Evolutionary conservation across 2,797 vertebrate species (phyloP).

Genomic region (Sternotherus odoratus): DNA sequence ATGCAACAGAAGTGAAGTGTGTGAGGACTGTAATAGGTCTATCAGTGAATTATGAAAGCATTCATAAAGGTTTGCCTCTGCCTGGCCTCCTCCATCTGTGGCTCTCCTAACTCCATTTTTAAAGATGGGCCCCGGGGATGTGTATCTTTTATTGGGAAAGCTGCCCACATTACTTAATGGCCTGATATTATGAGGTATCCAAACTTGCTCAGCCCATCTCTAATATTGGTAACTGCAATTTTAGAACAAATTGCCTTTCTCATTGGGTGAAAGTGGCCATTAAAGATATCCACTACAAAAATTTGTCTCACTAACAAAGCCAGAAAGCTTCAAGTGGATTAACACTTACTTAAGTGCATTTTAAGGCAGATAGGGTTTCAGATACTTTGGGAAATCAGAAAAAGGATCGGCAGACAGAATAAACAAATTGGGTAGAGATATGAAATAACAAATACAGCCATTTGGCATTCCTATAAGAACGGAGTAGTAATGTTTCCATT

Average conservation of each 20-base stretch:
- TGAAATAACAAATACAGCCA: not conserved
- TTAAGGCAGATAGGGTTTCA: not conserved
- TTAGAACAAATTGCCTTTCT: conserved; percentile 9
- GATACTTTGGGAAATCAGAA: conserved; percentile 9
- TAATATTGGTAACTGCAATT: not conserved
- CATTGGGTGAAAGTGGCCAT: not conserved
- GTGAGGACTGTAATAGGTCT: not conserved
- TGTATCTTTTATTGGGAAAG: not conserved
- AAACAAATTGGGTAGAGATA: conserved; percentile 15
- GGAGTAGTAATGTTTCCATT: not conserved
- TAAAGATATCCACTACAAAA: not conserved
- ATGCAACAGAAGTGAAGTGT: not conserved
- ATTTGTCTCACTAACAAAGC: not conserved
- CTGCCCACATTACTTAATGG: not conserved
- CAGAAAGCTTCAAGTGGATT: not conserved
- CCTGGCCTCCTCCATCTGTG: not conserved
- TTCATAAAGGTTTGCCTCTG: not conserved
- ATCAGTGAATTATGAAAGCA: not conserved
- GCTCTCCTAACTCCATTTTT: not conserved
- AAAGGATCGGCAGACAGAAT: not conserved
- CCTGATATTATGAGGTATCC: not conserved
- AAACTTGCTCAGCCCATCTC: not conserved
- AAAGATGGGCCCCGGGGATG: not conserved
- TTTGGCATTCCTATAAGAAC: not conserved
- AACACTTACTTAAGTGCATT: conserved; percentile 1